Evolutionary conservation across 1,140 invertebrate species (phyloP).

Genomic region (Mycetomoellerius zeteki): DNA sequence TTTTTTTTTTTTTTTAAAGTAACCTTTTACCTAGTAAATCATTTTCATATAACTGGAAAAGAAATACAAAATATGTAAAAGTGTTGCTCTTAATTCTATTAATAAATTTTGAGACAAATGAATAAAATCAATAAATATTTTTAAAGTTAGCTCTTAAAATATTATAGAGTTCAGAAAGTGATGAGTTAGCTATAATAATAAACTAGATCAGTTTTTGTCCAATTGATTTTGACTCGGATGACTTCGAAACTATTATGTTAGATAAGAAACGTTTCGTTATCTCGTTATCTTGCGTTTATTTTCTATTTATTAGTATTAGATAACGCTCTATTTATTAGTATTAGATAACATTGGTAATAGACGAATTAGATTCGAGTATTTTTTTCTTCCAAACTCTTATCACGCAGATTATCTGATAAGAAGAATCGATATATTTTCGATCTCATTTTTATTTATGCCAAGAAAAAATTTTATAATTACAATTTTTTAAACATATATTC

Average conservation of each 20-base stretch:
- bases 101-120: not conserved
- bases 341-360: not conserved
- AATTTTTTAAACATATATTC: not conserved
- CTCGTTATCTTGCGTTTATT: conserved; percentile 20
- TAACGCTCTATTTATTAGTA: not conserved
- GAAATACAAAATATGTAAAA: not conserved
- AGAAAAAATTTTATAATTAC: not conserved
- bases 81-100: not conserved
- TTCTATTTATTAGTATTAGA: not conserved
- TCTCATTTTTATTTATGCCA: not conserved
- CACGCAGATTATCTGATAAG: not conserved
- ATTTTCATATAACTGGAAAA: not conserved
- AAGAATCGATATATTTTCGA: not conserved
- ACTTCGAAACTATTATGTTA: not conserved
- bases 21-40: no score
- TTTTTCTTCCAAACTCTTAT: not conserved
- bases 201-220: not conserved
- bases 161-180: not conserved
- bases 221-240: no score
- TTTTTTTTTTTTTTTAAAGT: no score
- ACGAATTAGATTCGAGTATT: conserved; percentile 6
- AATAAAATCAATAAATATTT: conserved; percentile 1
- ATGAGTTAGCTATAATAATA: not conserved
- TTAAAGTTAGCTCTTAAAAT: not conserved
- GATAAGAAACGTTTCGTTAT: not conserved